Evolutionary conservation across 2,113 vertebrate species (phyloP).

Genomic region (Himantopus leucocephalus): DNA sequence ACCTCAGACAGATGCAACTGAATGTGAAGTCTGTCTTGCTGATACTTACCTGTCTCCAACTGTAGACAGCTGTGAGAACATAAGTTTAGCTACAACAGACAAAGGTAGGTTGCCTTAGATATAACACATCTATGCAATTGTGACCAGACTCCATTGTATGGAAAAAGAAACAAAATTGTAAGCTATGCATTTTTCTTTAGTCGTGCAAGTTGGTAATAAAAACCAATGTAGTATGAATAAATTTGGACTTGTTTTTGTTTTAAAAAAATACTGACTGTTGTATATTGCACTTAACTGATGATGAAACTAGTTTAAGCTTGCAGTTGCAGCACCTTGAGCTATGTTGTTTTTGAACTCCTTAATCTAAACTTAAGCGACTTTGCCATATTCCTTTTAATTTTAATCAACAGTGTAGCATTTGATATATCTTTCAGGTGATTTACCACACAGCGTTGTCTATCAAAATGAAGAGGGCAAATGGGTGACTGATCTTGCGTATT

Average conservation of each 20-base stretch:
- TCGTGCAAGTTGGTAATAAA: neutral
- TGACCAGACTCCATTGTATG: neutral
- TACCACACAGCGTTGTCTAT: constrained; percentile 84
- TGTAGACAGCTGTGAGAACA: constrained; percentile 51
- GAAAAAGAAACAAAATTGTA: neutral
- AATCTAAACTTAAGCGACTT: neutral
- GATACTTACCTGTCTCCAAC: constrained; percentile 79
- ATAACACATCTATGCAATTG: neutral
- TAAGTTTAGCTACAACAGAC: neutral
- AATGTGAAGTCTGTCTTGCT: constrained; percentile 62
- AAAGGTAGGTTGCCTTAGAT: constrained; percentile 47
- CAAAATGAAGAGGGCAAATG: constrained; percentile 94
- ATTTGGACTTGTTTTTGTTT: neutral
- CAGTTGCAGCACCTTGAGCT: neutral
- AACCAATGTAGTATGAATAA: neutral
- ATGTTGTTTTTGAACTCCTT: neutral
- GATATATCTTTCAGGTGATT: constrained; percentile 62
- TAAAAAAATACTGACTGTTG: neutral
- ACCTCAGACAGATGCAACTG: constrained; percentile 41
- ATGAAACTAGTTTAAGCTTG: neutral
- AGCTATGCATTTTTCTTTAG: neutral
- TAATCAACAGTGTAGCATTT: neutral
- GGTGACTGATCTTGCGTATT: constrained; percentile 97
- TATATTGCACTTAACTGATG: neutral
- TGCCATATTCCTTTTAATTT: neutral